Conservation (phyloP, 2,797 vertebrate genomes). For the Sebastes hopkinsi region DNA sequence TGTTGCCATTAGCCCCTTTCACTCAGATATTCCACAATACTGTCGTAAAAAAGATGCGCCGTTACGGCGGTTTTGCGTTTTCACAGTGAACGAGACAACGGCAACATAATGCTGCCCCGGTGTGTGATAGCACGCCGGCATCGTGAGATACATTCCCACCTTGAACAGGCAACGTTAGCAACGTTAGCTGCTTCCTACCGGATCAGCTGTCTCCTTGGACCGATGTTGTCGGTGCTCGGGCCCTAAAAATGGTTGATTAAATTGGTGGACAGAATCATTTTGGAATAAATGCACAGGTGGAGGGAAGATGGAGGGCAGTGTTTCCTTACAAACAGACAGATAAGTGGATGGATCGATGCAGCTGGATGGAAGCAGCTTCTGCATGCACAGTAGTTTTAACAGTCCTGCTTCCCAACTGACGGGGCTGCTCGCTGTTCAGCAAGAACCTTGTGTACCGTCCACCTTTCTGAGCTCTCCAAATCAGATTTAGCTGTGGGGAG, state of each 20-base stretch:
- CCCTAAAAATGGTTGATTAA: not conserved
- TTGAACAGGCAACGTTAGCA: not conserved
- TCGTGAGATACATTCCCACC: no score
- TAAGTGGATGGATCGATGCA: not conserved
- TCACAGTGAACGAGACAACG: no score
- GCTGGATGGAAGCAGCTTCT: not conserved
- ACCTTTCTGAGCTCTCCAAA: slow-evolving; percentile 36
- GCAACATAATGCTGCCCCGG: no score
- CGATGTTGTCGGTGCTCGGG: no score
- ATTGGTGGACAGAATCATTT: not conserved
- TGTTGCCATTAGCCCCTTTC: not conserved
- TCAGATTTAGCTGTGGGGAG: slow-evolving; percentile 38
- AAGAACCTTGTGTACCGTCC: slow-evolving; percentile 7
- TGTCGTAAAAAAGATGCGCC: no score
- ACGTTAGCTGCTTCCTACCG: no score
- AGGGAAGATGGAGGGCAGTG: not conserved
- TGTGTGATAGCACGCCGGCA: no score
- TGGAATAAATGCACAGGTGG: not conserved
- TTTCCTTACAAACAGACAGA: not conserved
- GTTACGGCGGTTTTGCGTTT: no score
- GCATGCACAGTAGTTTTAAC: not conserved
- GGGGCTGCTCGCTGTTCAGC: slow-evolving; percentile 1
- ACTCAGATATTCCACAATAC: no score
- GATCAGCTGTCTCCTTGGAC: not conserved
- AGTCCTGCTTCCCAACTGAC: not conserved